Conservation (phyloP, 2,113 vertebrate species). For the Xenotilapia caudafasciata region DNA sequence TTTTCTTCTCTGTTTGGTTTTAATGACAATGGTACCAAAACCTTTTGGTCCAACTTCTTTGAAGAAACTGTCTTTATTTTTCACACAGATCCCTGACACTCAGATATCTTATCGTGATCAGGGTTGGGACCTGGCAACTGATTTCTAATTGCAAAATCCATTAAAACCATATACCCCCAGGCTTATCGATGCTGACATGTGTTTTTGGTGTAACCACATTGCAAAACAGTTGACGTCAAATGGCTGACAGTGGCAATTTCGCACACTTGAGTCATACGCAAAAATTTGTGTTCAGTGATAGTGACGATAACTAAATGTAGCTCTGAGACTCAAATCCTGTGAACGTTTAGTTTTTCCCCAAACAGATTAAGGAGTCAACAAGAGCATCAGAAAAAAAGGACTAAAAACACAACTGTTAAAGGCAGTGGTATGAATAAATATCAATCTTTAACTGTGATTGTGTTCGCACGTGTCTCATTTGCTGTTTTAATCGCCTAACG, state of each 20-base stretch:
- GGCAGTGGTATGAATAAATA: neutral
- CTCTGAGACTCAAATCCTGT: neutral
- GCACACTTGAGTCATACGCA: neutral
- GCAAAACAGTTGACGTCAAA: neutral
- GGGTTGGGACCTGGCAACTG: neutral
- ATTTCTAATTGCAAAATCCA: neutral
- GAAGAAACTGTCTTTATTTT: neutral
- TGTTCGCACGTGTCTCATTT: neutral
- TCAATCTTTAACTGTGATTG: neutral
- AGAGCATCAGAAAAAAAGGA: neutral
- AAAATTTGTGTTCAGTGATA: neutral
- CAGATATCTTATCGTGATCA: neutral
- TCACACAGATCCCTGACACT: neutral
- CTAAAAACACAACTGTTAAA: neutral
- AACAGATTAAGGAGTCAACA: neutral
- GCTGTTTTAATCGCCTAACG: conserved; percentile 5
- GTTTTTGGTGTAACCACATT: neutral
- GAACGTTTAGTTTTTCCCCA: neutral
- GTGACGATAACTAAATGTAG: neutral
- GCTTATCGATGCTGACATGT: neutral
- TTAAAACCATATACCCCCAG: neutral
- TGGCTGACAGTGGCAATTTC: neutral
- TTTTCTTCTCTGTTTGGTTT: neutral
- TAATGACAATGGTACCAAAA: neutral
- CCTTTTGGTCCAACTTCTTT: neutral